Percentiles rank a stretch among this genome's conserved stretches.
Evolutionary conservation across 2,888 invertebrate species (phyloP).

Genomic region (Actias luna): DNA sequence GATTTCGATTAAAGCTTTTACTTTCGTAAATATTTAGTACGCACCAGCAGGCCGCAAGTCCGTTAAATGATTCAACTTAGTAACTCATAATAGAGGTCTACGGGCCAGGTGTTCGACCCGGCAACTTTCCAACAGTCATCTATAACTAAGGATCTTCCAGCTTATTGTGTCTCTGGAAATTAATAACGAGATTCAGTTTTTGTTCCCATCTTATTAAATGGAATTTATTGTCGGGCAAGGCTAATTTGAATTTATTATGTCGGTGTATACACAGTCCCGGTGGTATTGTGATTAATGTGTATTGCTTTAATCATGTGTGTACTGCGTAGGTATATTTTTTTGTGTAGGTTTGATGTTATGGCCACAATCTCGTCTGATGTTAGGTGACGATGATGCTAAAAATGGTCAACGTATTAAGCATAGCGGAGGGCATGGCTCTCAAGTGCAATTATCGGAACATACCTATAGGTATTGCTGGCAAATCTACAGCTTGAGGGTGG

Average conservation of each 20-base stretch:
- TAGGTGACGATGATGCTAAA: too few relatives aligned
- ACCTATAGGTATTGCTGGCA: too few relatives aligned
- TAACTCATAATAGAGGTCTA: constrained; percentile 35
- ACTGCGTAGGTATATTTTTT: too few relatives aligned
- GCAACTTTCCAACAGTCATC: constrained; percentile 45
- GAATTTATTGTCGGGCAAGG: constrained; percentile 27
- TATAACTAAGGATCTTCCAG: constrained; percentile 41
- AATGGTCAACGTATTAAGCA: too few relatives aligned
- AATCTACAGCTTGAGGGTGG: too few relatives aligned
- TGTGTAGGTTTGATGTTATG: too few relatives aligned
- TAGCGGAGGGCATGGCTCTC: too few relatives aligned
- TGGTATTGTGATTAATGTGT: background rate
- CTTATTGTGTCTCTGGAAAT: constrained; percentile 47
- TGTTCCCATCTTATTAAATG: constrained; percentile 39
- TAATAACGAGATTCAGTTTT: constrained; percentile 45
- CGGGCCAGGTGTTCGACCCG: constrained; percentile 36
- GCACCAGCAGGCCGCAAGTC: background rate
- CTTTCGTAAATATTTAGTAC: background rate
- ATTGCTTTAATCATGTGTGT: background rate
- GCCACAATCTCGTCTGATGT: too few relatives aligned
- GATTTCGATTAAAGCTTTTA: background rate
- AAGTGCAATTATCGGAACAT: too few relatives aligned
- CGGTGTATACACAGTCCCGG: background rate
- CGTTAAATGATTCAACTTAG: constrained; percentile 23
- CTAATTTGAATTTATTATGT: constrained; percentile 18